Conservation (phyloP, 2,113 vertebrate species). For the Nyctibius bracteatus region DNA sequence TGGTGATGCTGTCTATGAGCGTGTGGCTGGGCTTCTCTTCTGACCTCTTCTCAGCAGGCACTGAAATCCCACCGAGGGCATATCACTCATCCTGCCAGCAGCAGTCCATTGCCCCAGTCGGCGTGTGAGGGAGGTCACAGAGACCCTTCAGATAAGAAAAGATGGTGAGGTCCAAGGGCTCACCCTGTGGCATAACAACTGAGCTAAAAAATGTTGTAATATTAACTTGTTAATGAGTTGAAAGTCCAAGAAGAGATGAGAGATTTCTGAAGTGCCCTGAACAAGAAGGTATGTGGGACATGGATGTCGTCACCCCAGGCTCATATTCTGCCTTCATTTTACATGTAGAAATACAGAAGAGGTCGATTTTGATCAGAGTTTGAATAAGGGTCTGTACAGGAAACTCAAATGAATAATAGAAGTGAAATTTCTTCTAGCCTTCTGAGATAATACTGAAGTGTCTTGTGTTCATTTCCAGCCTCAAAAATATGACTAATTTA, state of each 20-base stretch:
- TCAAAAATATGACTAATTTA: neutral
- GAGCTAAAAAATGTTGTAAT: neutral
- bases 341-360: neutral
- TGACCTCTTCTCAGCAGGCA: neutral
- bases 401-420: neutral
- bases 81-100: neutral
- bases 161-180: neutral
- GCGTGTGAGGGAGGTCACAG: neutral
- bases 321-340: neutral
- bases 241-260: neutral
- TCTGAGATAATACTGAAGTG: neutral
- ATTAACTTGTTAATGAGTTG: neutral
- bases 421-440: neutral
- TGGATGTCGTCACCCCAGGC: no score
- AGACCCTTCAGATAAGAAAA: neutral
- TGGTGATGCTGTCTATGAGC: neutral
- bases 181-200: neutral
- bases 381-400: neutral
- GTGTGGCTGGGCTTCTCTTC: neutral
- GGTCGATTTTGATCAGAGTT: neutral
- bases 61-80: neutral
- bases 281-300: neutral
- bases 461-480: neutral
- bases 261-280: neutral
- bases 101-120: no score